Base-by-base conservation (phyloP, 2,888 invertebrate species). In the Leucoma salicis region DNA sequence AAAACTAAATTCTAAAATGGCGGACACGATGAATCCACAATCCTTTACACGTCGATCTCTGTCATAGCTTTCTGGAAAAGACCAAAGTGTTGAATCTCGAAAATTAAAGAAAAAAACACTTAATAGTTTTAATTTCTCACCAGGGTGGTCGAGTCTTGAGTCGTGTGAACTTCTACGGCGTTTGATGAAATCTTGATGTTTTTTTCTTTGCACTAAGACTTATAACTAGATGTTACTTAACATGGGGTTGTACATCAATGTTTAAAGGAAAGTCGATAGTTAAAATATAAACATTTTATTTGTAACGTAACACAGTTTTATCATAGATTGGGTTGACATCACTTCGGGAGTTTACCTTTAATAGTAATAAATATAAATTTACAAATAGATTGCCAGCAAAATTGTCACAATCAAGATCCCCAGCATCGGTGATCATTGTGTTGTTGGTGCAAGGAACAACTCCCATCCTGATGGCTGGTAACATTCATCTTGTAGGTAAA, bases 31-130 rank as follows among this genome's bases (percentile, higher is more conserved):
- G 42, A 28, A 46, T 54, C 49, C 54, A 37, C 12, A 46, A 44
- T 49, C 58, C 53, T 59, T 58, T 53, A 48, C 57, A 62, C 58
- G 46, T 31, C 47, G 36, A 37, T 46, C 31, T 53, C 35, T 39
- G 38, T 40, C 27, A 33, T 33, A 35, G 51, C 70, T 36, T 58
- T 66, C 86, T 87, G 84, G 65, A 82, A 84, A 78, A 86, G 88
- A 88, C 53, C 88, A 88, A 86, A 87, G 83, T 32, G 63, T 60
- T 76, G 67, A 70, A 86, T 77, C 87, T 70, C 44, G 81, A 78
- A 86, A 40, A 55, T 29, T 21, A 5, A 28, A 35, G 43, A 39
- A 35, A 46, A 18, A 42, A 49, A 39, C 24, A 53, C 42, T 49
- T 56, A 66, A 50, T 48, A 57, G 48, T 42, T 28, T 41, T 48